Evolutionary conservation across 2,113 vertebrate species (phyloP).

Genomic region (Lonchura striata): DNA sequence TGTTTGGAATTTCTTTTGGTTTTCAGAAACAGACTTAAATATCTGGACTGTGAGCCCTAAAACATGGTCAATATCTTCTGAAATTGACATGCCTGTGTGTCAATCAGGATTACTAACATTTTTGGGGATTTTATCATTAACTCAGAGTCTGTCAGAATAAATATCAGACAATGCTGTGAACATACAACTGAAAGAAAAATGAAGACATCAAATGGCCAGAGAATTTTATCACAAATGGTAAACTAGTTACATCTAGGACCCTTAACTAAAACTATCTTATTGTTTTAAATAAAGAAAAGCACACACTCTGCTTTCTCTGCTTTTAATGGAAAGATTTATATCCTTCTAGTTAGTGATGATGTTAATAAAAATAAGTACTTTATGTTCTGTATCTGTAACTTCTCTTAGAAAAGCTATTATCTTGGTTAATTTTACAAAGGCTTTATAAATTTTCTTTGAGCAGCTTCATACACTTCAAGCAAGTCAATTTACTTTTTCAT

Average conservation of each 20-base stretch:
- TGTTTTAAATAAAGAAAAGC: background rate
- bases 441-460: background rate
- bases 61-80: background rate
- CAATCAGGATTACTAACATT: background rate
- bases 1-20: background rate
- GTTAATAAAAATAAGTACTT: background rate
- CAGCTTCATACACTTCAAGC: background rate
- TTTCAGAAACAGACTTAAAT: background rate
- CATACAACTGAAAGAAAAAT: background rate
- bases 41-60: background rate
- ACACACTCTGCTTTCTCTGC: background rate
- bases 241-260: background rate
- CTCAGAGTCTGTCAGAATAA: background rate
- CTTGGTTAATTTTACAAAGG: background rate
- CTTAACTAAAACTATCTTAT: accelerated
- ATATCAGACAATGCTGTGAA: background rate
- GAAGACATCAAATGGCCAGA: background rate
- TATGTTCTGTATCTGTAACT: background rate
- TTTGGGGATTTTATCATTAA: background rate
- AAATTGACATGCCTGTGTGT: background rate
- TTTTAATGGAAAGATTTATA: background rate
- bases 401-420: background rate
- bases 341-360: background rate
- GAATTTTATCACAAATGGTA: background rate
- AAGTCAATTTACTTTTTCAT: background rate